Conservation (phyloP, 35 echinoderm and acorn worm species). For the Anneissia japonica region DNA sequence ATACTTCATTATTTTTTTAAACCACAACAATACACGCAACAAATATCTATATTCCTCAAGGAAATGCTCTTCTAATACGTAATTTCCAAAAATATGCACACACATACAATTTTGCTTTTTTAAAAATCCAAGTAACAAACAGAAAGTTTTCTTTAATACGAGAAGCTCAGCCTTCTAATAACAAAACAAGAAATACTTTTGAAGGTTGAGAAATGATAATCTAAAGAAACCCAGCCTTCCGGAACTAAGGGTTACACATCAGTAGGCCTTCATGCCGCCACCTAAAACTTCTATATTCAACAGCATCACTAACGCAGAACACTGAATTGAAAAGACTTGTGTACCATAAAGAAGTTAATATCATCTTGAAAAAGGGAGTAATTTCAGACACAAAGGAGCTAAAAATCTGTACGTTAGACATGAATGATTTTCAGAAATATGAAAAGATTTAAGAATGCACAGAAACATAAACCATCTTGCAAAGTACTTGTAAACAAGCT, state of each 20-base stretch:
- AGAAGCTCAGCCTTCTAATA: too few species aligned
- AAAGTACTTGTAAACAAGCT: neutral
- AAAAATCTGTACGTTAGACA: neutral
- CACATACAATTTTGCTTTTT: too few species aligned
- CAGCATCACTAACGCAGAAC: neutral
- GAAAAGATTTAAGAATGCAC: neutral
- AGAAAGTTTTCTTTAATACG: too few species aligned
- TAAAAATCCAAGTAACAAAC: too few species aligned
- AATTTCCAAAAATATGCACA: too few species aligned
- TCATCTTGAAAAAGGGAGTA: neutral
- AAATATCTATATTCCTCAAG: too few species aligned
- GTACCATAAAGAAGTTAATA: neutral
- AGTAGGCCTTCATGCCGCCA: neutral
- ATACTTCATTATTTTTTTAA: too few species aligned
- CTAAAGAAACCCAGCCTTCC: neutral
- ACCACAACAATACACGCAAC: too few species aligned
- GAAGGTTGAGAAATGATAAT: neutral
- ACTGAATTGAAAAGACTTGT: neutral
- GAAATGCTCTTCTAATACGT: too few species aligned
- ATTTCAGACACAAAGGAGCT: neutral
- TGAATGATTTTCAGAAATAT: neutral
- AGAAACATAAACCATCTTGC: neutral
- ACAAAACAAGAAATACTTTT: too few species aligned
- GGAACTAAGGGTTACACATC: neutral
- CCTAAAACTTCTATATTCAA: neutral